Evolutionary conservation across 2,797 vertebrate genomes (phyloP).

Genomic region (Diceros bicornis): DNA sequence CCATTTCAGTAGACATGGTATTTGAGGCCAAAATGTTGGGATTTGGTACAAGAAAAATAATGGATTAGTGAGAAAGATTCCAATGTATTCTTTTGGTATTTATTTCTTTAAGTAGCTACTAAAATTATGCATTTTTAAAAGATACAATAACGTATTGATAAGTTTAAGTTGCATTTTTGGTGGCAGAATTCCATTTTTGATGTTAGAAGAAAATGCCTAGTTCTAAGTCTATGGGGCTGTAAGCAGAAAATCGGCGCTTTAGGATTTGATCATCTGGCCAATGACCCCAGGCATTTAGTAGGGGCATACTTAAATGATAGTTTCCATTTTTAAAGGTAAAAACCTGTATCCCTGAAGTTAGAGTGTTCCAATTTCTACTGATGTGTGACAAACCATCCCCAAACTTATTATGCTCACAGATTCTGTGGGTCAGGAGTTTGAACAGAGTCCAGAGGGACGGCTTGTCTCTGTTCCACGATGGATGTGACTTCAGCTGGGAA

Average conservation of each 20-base stretch:
- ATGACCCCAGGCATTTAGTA: conserved; percentile 33
- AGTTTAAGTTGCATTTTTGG: neutral
- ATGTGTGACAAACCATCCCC: neutral
- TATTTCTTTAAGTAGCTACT: conserved; percentile 1
- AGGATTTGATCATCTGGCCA: neutral
- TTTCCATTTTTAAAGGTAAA: conserved; percentile 61
- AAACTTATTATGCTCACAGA: neutral
- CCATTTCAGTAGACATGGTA: neutral
- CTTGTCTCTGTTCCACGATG: neutral
- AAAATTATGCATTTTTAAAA: conserved; percentile 45
- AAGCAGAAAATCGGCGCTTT: conserved; percentile 46
- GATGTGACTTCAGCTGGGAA: neutral
- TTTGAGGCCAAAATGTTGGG: neutral
- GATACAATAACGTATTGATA: neutral
- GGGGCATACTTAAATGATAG: conserved; percentile 1
- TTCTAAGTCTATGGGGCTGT: neutral
- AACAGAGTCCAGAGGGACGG: neutral
- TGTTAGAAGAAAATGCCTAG: conserved; percentile 36
- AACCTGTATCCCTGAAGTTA: neutral
- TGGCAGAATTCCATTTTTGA: neutral
- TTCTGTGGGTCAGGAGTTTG: conserved; percentile 51
- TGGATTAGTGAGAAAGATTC: neutral
- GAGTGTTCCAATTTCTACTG: neutral
- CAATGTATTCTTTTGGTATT: neutral
- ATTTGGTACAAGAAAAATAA: neutral